Evolutionary conservation across 2,113 vertebrate genomes (phyloP).

Genomic region (Lontra canadensis): DNA sequence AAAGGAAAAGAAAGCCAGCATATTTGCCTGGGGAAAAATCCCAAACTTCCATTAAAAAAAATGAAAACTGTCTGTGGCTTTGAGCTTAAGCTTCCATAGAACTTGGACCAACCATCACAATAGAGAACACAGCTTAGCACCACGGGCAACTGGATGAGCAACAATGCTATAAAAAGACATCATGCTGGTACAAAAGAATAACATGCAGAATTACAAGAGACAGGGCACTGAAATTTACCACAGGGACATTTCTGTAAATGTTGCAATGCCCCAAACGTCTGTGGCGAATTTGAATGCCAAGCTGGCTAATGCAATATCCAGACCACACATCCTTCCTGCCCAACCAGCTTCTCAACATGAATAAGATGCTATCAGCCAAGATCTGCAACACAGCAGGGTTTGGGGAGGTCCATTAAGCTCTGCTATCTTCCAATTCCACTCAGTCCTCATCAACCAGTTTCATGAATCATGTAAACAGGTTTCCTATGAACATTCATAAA

Average conservation of each 20-base stretch:
- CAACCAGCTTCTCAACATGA: constrained; percentile 50
- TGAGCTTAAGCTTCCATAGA: neutral
- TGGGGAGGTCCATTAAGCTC: constrained; percentile 7
- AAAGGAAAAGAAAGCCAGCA: neutral
- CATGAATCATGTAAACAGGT: neutral
- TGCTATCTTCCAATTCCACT: neutral
- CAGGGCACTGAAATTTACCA: neutral
- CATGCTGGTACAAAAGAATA: neutral
- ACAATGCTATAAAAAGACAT: neutral
- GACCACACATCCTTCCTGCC: constrained; percentile 28
- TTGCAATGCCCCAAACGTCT: constrained; percentile 25
- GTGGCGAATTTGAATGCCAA: constrained; percentile 20
- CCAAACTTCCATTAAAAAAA: constrained; percentile 41
- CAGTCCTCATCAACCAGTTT: neutral
- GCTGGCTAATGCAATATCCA: constrained; percentile 26
- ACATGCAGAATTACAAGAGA: neutral
- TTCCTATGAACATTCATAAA: neutral
- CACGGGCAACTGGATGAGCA: neutral
- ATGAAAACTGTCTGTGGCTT: neutral
- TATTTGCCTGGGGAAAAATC: neutral
- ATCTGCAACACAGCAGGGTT: neutral
- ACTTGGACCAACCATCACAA: neutral
- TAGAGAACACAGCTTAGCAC: neutral
- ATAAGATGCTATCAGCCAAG: neutral
- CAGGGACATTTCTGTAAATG: neutral